Conservation (phyloP, 2,113 vertebrate genomes). For the Phycodurus eques region DNA sequence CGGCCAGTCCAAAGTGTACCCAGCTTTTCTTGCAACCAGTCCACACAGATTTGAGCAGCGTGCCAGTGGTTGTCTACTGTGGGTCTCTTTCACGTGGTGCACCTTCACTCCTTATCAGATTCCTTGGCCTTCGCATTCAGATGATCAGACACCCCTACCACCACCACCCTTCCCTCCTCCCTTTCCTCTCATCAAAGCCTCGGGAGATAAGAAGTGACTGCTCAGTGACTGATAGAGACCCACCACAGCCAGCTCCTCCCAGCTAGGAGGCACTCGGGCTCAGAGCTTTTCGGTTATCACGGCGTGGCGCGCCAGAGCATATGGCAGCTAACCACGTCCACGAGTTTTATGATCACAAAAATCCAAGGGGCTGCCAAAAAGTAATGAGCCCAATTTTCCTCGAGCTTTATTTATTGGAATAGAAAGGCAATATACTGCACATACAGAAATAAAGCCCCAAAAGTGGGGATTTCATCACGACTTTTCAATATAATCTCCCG, state of each 20-base stretch:
- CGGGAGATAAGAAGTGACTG: constrained; percentile 55
- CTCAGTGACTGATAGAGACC: constrained; percentile 46
- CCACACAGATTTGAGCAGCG: background rate
- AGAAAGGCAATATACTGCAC: too few species aligned
- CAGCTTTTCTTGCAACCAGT: background rate
- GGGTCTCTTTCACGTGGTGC: constrained; percentile 23
- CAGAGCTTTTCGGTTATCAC: background rate
- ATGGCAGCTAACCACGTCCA: background rate
- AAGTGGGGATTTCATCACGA: too few species aligned
- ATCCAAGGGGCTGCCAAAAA: too few species aligned
- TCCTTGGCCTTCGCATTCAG: constrained; percentile 57
- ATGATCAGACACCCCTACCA: constrained; percentile 16
- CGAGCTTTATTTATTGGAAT: too few species aligned
- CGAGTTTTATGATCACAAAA: too few species aligned
- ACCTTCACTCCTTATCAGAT: constrained; percentile 51
- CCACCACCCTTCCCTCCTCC: background rate
- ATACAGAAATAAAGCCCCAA: too few species aligned
- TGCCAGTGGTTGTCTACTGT: background rate
- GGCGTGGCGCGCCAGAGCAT: background rate
- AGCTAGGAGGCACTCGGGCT: background rate
- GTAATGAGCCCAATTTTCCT: too few species aligned
- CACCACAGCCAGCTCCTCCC: constrained; percentile 17
- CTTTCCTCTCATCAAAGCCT: constrained; percentile 58
- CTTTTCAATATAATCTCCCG: too few species aligned
- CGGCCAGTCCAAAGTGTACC: background rate